phyloP scores from a whole-genome alignment of 2,113 vertebrate genomes.

The Balaeniceps rex region DNA sequence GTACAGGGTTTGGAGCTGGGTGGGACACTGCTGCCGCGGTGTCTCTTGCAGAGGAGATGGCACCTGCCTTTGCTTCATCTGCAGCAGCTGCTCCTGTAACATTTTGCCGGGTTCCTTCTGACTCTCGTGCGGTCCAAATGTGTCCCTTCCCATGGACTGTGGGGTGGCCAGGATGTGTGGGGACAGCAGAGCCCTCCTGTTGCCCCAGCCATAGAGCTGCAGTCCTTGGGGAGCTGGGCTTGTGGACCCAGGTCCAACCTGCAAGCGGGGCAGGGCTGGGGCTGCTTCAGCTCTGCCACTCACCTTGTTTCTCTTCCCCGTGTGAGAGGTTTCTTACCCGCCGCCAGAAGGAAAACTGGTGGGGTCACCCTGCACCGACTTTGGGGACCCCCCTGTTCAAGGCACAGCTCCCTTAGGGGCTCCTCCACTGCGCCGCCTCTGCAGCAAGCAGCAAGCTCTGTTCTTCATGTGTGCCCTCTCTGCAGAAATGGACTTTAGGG shows the following conservation, averaged over 20 bases:
- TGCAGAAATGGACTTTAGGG: neutral
- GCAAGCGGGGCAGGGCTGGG: neutral
- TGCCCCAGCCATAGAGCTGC: neutral
- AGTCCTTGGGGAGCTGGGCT: neutral
- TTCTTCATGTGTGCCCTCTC: neutral
- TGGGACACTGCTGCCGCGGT: rapidly evolving
- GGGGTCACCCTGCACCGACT: neutral
- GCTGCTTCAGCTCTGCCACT: neutral
- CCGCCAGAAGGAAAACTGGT: neutral
- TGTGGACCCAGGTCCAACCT: neutral
- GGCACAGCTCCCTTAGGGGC: neutral
- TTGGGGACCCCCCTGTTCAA: neutral
- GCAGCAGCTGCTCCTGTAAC: neutral
- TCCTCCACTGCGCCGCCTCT: neutral
- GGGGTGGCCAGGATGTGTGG: neutral
- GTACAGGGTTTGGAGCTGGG: rapidly evolving
- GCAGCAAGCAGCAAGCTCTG: neutral
- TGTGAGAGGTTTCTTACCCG: neutral
- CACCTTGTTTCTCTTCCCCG: neutral
- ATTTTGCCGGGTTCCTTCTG: neutral
- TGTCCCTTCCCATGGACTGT: rapidly evolving
- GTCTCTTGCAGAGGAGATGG: neutral
- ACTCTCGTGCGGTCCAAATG: rapidly evolving
- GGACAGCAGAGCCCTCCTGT: neutral
- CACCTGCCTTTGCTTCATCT: neutral